Base-by-base conservation (phyloP, 2,113 vertebrate genomes). In the Lipotes vexillifer region DNA sequence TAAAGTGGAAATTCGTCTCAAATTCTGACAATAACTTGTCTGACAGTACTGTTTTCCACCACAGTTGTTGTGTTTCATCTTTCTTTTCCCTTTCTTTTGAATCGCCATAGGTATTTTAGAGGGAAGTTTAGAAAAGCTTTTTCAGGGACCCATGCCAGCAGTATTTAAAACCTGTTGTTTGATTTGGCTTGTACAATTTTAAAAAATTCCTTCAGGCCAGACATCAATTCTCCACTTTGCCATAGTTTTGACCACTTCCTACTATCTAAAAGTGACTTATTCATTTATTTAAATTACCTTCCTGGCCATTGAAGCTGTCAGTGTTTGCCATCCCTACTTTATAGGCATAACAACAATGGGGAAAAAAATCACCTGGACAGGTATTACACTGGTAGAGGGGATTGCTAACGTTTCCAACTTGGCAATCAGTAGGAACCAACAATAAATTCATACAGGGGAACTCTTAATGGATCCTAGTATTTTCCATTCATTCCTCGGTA, bases 111-210 rank as follows among this genome's bases (percentile, higher is more conserved):
- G 10, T 95, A 81, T 90, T 92, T 90, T 93, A 86, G 46, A 93
- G n/a, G 66, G 18, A 92, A 80, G 27, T 91, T 86, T 63, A 87
- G 36, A 27, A 74, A 82, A 86, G 12, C 3, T 29, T 71, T 89
- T 87, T 84, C n/a, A 69, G 57, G 46, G 61, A 85, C 23, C n/a
- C 9, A 52, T 25, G 44, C 77, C 41, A 88, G 23, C 25, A 97
- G 25, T 80, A 82, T 93, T 92, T 82, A 97, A 95, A 93, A 44
- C 17, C 13, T 8, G 90, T 52, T 92, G 8, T 90, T 96, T 97
- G 41, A 33, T 96, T 94, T 95, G 90, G 46, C 55, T 93, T 75
- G 9, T 78, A 69, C 23, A 65, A 31, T 68, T 92, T 49, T 9
- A 1, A 29, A 96, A 81, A 66, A 38, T 81, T 69, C 23, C 66